phyloP scores from a whole-genome alignment of 2,797 vertebrate genomes.

The Danio choprae region DNA sequence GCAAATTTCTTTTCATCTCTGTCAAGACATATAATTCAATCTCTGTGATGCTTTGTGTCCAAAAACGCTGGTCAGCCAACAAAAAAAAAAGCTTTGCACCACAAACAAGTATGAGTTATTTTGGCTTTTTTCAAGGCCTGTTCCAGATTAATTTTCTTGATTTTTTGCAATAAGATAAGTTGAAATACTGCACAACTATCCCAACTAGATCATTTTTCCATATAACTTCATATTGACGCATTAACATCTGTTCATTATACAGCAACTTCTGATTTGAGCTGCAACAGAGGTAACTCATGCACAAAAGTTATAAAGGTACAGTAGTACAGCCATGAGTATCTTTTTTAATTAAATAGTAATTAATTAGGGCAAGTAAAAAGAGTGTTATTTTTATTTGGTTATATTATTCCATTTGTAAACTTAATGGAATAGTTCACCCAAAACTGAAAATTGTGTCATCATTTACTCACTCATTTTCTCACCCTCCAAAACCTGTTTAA shows the following conservation, averaged over 20 bases:
- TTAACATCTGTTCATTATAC: conserved; percentile 11
- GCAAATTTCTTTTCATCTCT: conserved; percentile 41
- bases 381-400: background rate
- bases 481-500: too few species aligned
- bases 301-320: background rate
- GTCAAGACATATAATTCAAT: conserved; percentile 47
- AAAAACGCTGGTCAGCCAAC: conserved; percentile 36
- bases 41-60: conserved; percentile 36
- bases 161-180: background rate
- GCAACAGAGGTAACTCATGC: background rate
- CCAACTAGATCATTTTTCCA: background rate
- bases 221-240: background rate
- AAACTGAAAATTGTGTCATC: too few species aligned
- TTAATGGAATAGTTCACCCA: background rate
- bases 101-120: conserved; percentile 18
- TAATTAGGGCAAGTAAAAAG: background rate
- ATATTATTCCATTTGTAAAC: background rate
- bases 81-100: conserved; percentile 33
- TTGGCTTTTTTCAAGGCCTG: background rate
- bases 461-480: too few species aligned
- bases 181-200: background rate
- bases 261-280: background rate
- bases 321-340: background rate
- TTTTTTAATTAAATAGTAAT: background rate
- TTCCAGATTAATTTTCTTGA: background rate